Base-by-base conservation (phyloP, 2,888 invertebrate species). In the Lithosia quadra region DNA sequence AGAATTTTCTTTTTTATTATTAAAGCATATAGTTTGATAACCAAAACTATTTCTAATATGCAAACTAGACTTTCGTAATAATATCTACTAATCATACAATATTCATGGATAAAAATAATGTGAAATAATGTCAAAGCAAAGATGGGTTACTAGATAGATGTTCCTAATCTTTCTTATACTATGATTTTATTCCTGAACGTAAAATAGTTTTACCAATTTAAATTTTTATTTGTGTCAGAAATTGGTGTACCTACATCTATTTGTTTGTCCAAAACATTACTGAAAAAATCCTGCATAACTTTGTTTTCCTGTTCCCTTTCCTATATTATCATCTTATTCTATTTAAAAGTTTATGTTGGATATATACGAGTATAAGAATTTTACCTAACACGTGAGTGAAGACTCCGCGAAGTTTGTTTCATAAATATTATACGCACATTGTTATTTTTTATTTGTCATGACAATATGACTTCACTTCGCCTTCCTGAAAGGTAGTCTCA, bases 351-450 rank as follows among this genome's bases (percentile, higher is more conserved):
- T 49, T 49, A 49, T 5, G 49, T 18, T n/a, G n/a, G 49, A 49
- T 49, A 49, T 49, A 49, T 49, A n/a, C 49, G 49, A 49, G 9
- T 49, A 49, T 49, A n/a, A 49, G 49, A 49, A 49, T n/a, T 49
- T 49, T 49, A 49, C n/a, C n/a, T 49, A 49, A 49, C 18, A 49
- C n/a, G 49, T 49, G 49, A 49, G 49, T 5, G 9, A 43, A 49
- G n/a, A 49, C 49, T n/a, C 18, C 9, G 18, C n/a, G n/a, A n/a
- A 49, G 49, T 49, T 9, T n/a, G 49, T n/a, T 49, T 49, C 9
- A 9, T 9, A 43, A 49, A 43, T 43, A 43, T 43, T 43, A 5
- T 43, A 18, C 0, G 5, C 43, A 43, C 18, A 18, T 43, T 43
- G 39, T 43, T 43, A 43, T 15, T 43, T 43, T 43, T 18, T 8